Evolutionary conservation across 2,888 invertebrate species (phyloP).

Genomic region (Acanthosoma haemorrhoidale): DNA sequence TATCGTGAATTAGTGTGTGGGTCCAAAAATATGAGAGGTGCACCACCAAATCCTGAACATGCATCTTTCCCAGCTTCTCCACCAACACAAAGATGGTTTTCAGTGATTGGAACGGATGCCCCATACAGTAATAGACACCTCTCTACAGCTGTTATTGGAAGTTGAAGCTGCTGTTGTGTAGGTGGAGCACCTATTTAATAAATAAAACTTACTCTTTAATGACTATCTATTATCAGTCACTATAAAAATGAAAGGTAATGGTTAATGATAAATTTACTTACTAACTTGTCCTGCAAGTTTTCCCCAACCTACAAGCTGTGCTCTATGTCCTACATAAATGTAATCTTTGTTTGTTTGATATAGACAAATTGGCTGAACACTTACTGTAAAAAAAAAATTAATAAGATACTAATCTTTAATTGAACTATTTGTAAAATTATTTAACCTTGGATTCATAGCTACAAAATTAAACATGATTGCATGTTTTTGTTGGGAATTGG

Average conservation of each 20-base stretch:
- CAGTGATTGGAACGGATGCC: constrained; percentile 57
- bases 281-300: constrained; percentile 58
- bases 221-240: neutral
- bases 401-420: neutral
- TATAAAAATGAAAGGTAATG: neutral
- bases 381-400: constrained; percentile 52
- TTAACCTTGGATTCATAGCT: too few species aligned
- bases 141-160: constrained; percentile 62
- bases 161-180: constrained; percentile 57
- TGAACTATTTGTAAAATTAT: neutral
- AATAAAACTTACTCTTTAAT: too few species aligned
- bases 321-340: constrained; percentile 50
- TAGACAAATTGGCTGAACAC: constrained; percentile 70
- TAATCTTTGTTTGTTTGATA: constrained; percentile 45
- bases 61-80: constrained; percentile 69
- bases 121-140: constrained; percentile 65
- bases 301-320: constrained; percentile 66
- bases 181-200: constrained; percentile 43
- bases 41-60: constrained; percentile 74
- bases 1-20: constrained; percentile 39
- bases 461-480: too few species aligned
- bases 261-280: constrained; percentile 42
- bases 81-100: constrained; percentile 66
- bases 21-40: constrained; percentile 57
- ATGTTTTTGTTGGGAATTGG: too few species aligned